A percentile compares a stretch with the other conserved stretches of the same genome.
These are phyloP conservation scores for Hypercompe scribonia DNA, from an alignment of 2,888 invertebrate species.

Conservation along the genomic window DNA sequence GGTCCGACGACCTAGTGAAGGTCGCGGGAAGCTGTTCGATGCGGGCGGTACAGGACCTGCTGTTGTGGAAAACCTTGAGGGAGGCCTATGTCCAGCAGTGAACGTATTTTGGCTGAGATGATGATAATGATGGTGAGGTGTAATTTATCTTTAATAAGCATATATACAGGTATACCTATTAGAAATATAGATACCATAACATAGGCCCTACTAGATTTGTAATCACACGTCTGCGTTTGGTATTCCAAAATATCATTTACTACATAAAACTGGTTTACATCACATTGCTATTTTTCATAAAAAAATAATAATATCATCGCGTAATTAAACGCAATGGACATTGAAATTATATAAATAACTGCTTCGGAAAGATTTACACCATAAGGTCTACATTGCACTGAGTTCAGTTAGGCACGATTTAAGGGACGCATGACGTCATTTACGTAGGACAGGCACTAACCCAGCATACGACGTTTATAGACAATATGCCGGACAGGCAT, in stretches of 20 bases:
- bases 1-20: too few relatives aligned
- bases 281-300: not conserved
- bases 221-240: not conserved
- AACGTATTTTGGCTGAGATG: too few relatives aligned
- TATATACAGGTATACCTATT: not conserved
- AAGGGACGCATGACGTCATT: conserved; percentile 11
- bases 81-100: too few relatives aligned
- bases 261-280: not conserved
- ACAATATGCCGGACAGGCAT: not conserved
- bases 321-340: not conserved
- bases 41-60: too few relatives aligned
- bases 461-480: not conserved
- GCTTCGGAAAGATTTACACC: not conserved
- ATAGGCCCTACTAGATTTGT: not conserved
- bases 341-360: not conserved
- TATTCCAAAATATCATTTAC: too few relatives aligned
- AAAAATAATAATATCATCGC: not conserved
- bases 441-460: conserved; percentile 1
- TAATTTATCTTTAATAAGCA: too few relatives aligned
- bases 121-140: too few relatives aligned
- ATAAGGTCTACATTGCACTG: conserved; percentile 3
- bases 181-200: not conserved
- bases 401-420: conserved; percentile 9
- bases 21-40: too few relatives aligned
- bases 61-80: too few relatives aligned